Percentiles rank a stretch among this genome's conserved stretches.
phyloP scores from a whole-genome alignment of 2,113 vertebrate species.

The Eurypyga helias region DNA sequence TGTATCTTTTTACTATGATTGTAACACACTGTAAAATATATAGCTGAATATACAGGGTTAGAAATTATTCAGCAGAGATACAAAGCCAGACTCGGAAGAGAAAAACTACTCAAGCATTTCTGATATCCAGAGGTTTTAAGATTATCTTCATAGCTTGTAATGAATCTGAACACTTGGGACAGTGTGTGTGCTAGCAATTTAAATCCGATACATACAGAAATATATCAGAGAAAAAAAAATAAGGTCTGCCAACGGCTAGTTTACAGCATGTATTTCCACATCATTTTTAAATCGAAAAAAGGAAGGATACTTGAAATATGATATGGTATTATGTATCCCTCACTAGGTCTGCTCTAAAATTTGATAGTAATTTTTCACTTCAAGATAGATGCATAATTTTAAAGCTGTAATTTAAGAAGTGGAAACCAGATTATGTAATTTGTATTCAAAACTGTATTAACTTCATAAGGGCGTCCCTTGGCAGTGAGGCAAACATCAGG shows the following conservation, averaged over 20 bases:
- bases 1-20: constrained; percentile 23
- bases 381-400: neutral
- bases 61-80: constrained; percentile 53
- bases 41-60: neutral
- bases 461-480: neutral
- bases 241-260: neutral
- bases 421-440: neutral
- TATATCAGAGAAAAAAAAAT: neutral
- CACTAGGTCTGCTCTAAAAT: neutral
- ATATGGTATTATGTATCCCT: neutral
- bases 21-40: constrained; percentile 27
- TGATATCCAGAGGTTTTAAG: constrained; percentile 6
- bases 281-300: neutral
- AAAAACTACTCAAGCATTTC: constrained; percentile 35
- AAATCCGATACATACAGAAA: neutral
- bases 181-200: neutral
- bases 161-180: neutral
- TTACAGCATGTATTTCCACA: neutral
- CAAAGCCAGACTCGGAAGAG: constrained; percentile 20
- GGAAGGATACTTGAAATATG: neutral
- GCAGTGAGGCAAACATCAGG: neutral
- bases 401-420: neutral
- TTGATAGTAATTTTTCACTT: neutral
- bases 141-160: constrained; percentile 3
- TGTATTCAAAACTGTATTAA: neutral